Base-by-base conservation (phyloP, 1,140 invertebrate species). In the Drosophila equinoxialis region DNA sequence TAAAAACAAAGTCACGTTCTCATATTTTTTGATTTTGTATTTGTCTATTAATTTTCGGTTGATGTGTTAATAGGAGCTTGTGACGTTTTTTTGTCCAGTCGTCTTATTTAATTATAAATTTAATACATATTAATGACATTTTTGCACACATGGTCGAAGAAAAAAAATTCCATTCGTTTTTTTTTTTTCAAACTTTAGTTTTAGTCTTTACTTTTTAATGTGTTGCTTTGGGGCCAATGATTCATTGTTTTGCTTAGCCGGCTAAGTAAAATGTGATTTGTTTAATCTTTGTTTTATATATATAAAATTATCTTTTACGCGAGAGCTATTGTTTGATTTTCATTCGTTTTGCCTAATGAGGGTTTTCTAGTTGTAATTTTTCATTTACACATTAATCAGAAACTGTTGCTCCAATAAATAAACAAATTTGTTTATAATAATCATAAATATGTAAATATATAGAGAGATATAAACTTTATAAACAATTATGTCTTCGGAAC, bases 1-100 rank as follows among this genome's bases (percentile, higher is more conserved):
- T 82, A 66, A 87, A 79, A 81, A 81, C 55, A 77, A 86, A 86
- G 83, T 86, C 83, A 86, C 83, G 83, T 86, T 87, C 83, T 79
- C 72, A 83, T 87, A 79, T 23, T 35, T 35, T 69, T 66, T 68
- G 67, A 45, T 57, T 75, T 45, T 48, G 61, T 48, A 51, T 51
- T 71, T 80, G 77, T 65, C 64, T 72, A 77, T 69, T 42, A 63
- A 63, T 65, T 55, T 13, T 37, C 30, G 23, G 8, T 63, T 42
- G 60, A 83, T 74, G 83, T 86, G 83, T 71, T 74, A 79, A 82
- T 79, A 71, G 45, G 8, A 51, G 17, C 67, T 80, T 68, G 77
- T 87, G 83, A 86, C 79, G 79, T 77, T 89, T 67, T 37, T 23
- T 59, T 4, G 10, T 20, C 45, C 30, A 30, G 45, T 48, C 45